Base-by-base conservation (phyloP, 2,888 invertebrate species). In the Spodoptera littoralis region DNA sequence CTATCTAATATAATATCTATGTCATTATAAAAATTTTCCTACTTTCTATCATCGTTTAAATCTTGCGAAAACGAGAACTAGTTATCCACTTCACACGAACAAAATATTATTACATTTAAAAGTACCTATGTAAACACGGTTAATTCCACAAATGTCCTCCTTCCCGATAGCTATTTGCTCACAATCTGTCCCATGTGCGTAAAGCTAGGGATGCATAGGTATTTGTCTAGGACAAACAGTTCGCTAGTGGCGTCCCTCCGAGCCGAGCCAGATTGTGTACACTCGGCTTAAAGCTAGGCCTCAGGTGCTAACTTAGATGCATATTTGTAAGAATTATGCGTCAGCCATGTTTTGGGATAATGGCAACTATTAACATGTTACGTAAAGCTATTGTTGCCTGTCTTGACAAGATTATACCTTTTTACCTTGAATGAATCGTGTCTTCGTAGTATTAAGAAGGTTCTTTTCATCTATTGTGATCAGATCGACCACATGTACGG, bases 211-310 rank as follows among this genome's bases (percentile, higher is more conserved):
- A 70, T 78, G 70, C 73, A 63, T 81, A 64, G 73, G 47, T 80
- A 64, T 84, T 81, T 81, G 76, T 66, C 51, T 36, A 30, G 50
- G 47, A 52, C 80, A 83, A 83, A 83, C 79, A 80, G 59, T 60
- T 52, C 62, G 64, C 58, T 63, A 70, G 73, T 70, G 68, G 64
- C 79, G 65, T 71, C 70, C 71, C 60, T 65, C 65, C 53, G 51
- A 64, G 60, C 58, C 59, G 18, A 57, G 59, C 30, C 52, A 50
- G 59, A 46, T 62, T 82, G 73, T 81, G 77, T 82, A 76, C 67
- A 27, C 41, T 65, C 55, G 60, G 73, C 78, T 76, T 69, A 76
- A 44, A 47, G 48, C 62, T 52, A 61, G 50, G 77, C 60, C 75
- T 67, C 77, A 77, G 77, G 80, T 79, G 77, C 42, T 65, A 63